Conservation (phyloP, 2,113 vertebrate species). For the Cyanoramphus novaezelandiae region DNA sequence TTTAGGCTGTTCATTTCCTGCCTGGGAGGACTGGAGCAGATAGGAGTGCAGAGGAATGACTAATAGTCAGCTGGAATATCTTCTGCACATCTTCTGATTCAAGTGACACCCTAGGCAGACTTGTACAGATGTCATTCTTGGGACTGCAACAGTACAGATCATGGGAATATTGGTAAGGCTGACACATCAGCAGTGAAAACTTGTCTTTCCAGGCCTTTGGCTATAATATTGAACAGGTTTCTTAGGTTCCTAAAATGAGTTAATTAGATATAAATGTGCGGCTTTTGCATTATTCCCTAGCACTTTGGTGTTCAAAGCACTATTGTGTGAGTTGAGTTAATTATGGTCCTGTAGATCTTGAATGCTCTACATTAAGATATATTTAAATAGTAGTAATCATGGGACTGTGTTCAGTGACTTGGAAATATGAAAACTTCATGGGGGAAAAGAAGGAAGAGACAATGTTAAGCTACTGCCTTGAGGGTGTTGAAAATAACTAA, state of each 20-base stretch:
- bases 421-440: slow-evolving; percentile 30
- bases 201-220: not conserved
- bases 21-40: not conserved
- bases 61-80: not conserved
- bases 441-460: not conserved
- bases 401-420: not conserved
- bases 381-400: slow-evolving; percentile 26
- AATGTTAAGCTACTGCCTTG: not conserved
- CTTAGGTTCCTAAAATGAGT: not conserved
- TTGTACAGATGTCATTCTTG: not conserved
- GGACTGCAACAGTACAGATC: not conserved
- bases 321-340: not conserved
- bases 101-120: not conserved
- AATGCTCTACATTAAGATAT: not conserved
- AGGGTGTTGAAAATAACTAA: slow-evolving; percentile 32
- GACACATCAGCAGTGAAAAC: not conserved
- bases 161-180: not conserved
- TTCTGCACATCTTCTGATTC: not conserved
- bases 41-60: not conserved
- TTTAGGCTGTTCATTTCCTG: not conserved
- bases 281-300: not conserved
- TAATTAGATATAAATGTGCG: not conserved
- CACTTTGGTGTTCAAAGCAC: not conserved
- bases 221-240: not conserved
- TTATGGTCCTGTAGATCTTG: not conserved